Evolutionary conservation across 2,888 invertebrate genomes (phyloP).

Genomic region (Hymenopus coronatus): DNA sequence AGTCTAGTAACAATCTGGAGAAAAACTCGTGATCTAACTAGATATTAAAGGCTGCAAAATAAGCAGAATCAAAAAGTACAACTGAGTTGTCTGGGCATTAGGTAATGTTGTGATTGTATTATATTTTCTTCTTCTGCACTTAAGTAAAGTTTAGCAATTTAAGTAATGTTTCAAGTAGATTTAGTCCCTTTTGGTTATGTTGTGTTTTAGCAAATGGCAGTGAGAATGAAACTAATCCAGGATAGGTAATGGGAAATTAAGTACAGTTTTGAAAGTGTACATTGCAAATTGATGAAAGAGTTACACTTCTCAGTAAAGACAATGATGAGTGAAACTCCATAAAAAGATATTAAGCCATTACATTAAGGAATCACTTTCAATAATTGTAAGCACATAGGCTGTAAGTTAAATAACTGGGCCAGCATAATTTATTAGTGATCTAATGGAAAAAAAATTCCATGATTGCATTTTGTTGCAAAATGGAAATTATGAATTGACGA

Average conservation of each 20-base stretch:
- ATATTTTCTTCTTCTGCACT: not conserved
- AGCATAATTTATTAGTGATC: no score
- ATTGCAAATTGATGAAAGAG: not conserved
- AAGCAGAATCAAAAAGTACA: no score
- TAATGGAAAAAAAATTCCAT: no score
- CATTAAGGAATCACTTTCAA: not conserved
- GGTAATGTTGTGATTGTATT: not conserved
- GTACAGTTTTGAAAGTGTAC: not conserved
- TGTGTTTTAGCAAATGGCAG: not conserved
- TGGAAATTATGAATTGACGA: no score
- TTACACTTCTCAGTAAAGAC: not conserved
- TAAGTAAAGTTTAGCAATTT: not conserved
- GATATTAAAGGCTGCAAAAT: no score
- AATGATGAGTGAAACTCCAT: not conserved
- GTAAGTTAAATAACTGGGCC: no score
- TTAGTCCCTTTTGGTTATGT: not conserved
- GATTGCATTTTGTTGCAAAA: no score
- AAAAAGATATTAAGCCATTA: not conserved
- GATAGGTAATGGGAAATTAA: not conserved
- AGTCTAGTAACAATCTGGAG: no score
- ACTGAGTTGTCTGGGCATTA: not conserved
- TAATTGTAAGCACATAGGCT: not conserved
- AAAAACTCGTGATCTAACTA: no score
- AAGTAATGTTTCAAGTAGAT: not conserved
- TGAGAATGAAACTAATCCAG: not conserved